Evolutionary conservation across 2,888 invertebrate species (phyloP).

Genomic region (Hydriomena furcata): DNA sequence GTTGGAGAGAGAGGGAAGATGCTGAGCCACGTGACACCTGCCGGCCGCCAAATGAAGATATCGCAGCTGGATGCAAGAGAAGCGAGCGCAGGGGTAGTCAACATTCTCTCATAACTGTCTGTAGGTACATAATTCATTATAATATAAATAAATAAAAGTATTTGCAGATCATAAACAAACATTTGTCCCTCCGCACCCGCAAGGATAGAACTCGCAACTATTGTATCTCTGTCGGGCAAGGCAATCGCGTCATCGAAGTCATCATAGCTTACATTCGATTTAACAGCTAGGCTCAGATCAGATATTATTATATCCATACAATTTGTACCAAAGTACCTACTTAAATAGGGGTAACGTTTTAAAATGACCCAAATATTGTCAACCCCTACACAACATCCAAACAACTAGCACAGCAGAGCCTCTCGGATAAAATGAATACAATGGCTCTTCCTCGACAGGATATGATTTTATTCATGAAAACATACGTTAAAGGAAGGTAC

Average conservation of each 20-base stretch:
- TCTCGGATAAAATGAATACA: constrained; percentile 49
- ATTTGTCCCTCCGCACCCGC: no score
- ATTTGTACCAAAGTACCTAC: no score
- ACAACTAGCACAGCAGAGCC: constrained; percentile 46
- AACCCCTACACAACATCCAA: constrained; percentile 46
- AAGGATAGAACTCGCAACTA: no score
- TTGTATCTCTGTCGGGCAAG: no score
- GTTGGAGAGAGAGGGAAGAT: constrained; percentile 49
- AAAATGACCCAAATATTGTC: constrained; percentile 43
- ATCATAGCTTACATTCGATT: no score
- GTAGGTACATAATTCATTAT: not conserved
- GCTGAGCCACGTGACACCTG: constrained; percentile 78
- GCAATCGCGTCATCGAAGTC: no score
- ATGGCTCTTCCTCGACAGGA: constrained; percentile 46
- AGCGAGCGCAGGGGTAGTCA: constrained; percentile 52
- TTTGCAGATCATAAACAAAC: no score
- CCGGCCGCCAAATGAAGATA: constrained; percentile 82
- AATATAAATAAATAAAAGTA: no score
- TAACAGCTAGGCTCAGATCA: no score
- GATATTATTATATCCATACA: no score
- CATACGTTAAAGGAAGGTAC: not conserved
- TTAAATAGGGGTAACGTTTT: no score
- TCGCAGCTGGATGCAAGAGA: constrained; percentile 80
- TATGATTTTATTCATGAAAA: constrained; percentile 43
- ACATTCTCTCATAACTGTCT: constrained; percentile 40